Conservation (phyloP, 2,888 invertebrate genomes). For the Cynaeus angustus region DNA sequence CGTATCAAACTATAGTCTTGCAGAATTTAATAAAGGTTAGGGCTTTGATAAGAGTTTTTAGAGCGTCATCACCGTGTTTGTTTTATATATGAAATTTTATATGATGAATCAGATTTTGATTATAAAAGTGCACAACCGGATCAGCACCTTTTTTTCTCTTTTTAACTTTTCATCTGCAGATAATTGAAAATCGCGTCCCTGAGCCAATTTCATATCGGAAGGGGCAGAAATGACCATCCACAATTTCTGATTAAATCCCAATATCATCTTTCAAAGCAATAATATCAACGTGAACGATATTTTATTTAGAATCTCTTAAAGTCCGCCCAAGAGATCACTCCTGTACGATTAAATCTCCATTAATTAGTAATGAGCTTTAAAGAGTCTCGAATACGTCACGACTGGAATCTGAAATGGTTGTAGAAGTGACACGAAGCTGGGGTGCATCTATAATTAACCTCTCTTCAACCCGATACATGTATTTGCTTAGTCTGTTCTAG, state of each 20-base stretch:
- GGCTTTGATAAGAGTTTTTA: no score
- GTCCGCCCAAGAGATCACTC: slow-evolving; percentile 10
- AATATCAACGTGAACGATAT: slow-evolving; percentile 35
- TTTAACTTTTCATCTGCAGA: no score
- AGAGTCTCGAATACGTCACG: slow-evolving; percentile 49
- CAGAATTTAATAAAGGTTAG: no score
- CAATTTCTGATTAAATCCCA: slow-evolving; percentile 11
- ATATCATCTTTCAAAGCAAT: slow-evolving; percentile 32
- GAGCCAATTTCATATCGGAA: no score
- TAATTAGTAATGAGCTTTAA: slow-evolving; percentile 55
- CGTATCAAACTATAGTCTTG: no score
- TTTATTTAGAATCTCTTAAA: slow-evolving; percentile 31
- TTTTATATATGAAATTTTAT: no score
- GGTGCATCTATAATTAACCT: slow-evolving; percentile 55
- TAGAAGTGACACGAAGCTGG: slow-evolving; percentile 49
- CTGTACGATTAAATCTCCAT: slow-evolving; percentile 45
- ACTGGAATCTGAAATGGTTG: slow-evolving; percentile 47
- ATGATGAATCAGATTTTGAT: no score
- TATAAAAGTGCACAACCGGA: no score
- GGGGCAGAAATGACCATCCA: slow-evolving; percentile 7
- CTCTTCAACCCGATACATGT: slow-evolving; percentile 48
- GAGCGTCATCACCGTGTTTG: no score
- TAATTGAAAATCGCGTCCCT: no score
- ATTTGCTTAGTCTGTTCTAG: slow-evolving; percentile 3
- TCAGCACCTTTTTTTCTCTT: no score